phyloP scores from a whole-genome alignment of 2,888 invertebrate species.

The Drosophila sordidula region DNA sequence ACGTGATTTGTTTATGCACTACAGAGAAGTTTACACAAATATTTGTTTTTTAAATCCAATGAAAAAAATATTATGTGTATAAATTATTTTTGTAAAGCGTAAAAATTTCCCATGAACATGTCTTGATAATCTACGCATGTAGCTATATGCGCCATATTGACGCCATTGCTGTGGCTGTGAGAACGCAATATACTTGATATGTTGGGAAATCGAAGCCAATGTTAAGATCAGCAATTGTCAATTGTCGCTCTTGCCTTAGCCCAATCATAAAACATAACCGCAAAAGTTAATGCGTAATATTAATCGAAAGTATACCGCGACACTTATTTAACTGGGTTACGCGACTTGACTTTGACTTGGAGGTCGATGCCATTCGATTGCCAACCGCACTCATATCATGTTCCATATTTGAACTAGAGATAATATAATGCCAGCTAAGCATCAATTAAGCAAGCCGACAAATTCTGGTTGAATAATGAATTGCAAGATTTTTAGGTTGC shows the following conservation, averaged over 20 bases:
- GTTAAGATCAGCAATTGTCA: conserved; percentile 36
- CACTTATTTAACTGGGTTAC: conserved; percentile 53
- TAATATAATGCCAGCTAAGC: conserved; percentile 24
- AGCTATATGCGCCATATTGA: not conserved
- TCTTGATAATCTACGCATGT: not conserved
- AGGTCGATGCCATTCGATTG: conserved; percentile 38
- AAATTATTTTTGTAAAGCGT: not conserved
- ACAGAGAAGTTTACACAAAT: not conserved
- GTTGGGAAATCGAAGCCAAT: conserved; percentile 43
- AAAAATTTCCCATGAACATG: not conserved
- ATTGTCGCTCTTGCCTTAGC: not conserved
- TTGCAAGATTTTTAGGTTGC: not conserved
- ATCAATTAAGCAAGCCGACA: not conserved
- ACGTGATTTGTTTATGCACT: too few species aligned
- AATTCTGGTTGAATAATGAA: not conserved
- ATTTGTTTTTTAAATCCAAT: not conserved
- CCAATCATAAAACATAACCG: conserved; percentile 16
- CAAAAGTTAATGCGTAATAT: conserved; percentile 35
- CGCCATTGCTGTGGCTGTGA: not conserved
- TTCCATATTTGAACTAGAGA: conserved; percentile 50
- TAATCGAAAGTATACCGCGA: conserved; percentile 14
- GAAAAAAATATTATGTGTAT: not conserved
- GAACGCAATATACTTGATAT: conserved; percentile 17
- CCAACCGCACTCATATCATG: conserved; percentile 34
- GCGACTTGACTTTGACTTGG: conserved; percentile 63